phyloP scores from a whole-genome alignment of 2,888 invertebrate species.

The Heliconius cydno region DNA sequence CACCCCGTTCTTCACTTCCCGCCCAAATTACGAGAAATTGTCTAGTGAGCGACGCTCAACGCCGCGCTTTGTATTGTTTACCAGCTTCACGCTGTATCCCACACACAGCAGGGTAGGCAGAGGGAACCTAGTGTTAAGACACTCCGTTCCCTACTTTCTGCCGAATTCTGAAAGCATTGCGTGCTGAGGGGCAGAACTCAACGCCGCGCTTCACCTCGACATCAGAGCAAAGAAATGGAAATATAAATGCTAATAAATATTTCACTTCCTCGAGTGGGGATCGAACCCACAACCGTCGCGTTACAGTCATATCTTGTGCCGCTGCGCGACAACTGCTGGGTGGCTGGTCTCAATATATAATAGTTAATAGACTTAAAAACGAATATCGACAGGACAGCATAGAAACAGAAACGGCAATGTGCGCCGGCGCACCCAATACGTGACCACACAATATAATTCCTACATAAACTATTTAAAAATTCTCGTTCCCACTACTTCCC shows the following conservation, averaged over 20 bases:
- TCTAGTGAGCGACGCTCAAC: too few species aligned
- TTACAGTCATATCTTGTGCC: neutral
- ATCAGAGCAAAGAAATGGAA: neutral
- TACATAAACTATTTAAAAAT: conserved; percentile 49
- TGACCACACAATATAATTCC: conserved; percentile 49
- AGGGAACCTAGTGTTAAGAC: too few species aligned
- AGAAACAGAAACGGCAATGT: neutral
- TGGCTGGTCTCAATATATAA: too few species aligned
- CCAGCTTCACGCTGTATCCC: too few species aligned
- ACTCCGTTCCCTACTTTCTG: too few species aligned
- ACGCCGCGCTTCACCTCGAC: neutral
- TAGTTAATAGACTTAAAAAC: neutral
- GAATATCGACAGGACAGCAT: neutral
- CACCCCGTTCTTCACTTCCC: too few species aligned
- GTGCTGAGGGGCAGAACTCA: neutral
- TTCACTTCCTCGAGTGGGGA: neutral
- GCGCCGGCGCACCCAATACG: conserved; percentile 35
- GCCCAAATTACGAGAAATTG: too few species aligned
- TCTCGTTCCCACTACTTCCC: conserved; percentile 53
- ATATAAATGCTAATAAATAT: neutral
- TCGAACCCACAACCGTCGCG: neutral
- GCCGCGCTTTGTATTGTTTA: too few species aligned
- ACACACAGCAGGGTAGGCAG: too few species aligned
- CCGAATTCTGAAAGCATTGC: neutral
- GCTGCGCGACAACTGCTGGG: too few species aligned